Evolutionary conservation across 2,797 vertebrate genomes (phyloP), one percentile per base, ranked within the genome.

Genomic region (Microctenopoma lineatum): DNA sequence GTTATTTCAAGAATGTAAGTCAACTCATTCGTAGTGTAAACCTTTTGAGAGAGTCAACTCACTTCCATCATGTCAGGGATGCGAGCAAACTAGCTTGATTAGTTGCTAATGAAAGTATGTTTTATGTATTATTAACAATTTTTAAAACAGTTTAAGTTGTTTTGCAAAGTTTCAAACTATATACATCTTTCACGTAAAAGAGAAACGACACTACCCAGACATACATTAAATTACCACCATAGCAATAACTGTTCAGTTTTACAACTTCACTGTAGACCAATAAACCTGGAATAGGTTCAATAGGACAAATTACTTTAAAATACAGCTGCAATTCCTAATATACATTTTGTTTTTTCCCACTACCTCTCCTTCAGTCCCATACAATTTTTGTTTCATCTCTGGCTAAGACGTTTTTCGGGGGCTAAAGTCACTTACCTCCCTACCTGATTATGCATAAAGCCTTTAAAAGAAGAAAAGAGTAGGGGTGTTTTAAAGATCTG

Each of bases 381-480:
- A 42, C 61, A 79, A 61, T 82, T 80, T 83, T 79, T 84, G 69
- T 84, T 90, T 86, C 60, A 81, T 78, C 66, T 67, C 21, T 7
- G 1, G 26, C 81, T 82, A 81, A 82, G 83, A 79, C 60, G 75
- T 59, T 85, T 83, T 80, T 59, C 8, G 7, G 8, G 41, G 57
- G 53, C 69, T 84, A 69, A 84, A 80, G 75, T 87, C 84, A 83
- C 66, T 34, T 51, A 46, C 67, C 71, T 59, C 53, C 87, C 81
- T 80, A 51, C 69, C 78, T 90, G 93, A 96, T 95, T 95, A 95
- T 90, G 84, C 83, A 69, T 86, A 93, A 90, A 83, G 90, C 90
- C 76, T 90, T 92, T 80, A 91, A 93, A 93, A 77, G 87, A 86
- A 84, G 65, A 86, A 70, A 90, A 84, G 92, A 84, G 78, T 82